Evolutionary conservation across 1,140 invertebrate genomes (phyloP).

Genomic region (Harpegnathos saltator): DNA sequence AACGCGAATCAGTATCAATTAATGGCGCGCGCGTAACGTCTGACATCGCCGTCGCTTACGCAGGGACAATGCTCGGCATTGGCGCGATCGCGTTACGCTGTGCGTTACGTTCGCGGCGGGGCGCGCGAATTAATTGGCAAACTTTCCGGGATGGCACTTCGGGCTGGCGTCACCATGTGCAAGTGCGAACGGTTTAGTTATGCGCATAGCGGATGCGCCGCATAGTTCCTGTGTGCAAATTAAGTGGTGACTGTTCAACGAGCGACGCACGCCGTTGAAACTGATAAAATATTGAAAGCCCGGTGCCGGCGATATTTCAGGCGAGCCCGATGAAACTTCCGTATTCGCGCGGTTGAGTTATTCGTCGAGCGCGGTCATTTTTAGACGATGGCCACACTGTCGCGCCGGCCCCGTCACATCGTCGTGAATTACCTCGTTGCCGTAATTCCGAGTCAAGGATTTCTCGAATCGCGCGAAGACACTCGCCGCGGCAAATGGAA

Average conservation of each 20-base stretch:
- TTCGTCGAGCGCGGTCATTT: background rate
- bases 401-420: background rate
- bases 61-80: conserved; percentile 65
- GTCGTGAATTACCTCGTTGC: background rate
- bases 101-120: conserved; percentile 56
- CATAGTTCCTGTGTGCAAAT: conserved; percentile 70
- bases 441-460: background rate
- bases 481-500: background rate
- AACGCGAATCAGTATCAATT: conserved; percentile 13
- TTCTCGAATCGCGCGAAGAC: background rate
- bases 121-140: conserved; percentile 69
- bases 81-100: conserved; percentile 63
- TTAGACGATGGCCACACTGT: too few relatives aligned
- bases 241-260: conserved; percentile 67
- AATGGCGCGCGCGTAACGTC: conserved; percentile 5
- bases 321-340: conserved; percentile 23
- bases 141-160: conserved; percentile 69
- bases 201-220: conserved; percentile 68
- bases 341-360: background rate
- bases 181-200: conserved; percentile 67
- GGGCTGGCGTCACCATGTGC: conserved; percentile 19
- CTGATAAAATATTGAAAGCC: conserved; percentile 68
- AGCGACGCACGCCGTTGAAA: conserved; percentile 15
- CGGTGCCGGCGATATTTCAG: conserved; percentile 34
- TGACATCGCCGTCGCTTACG: conserved; percentile 39